Evolutionary conservation across 2,113 vertebrate species (phyloP), one percentile per base, ranked within the genome.

Genomic region (Protomyctophum bolini): DNA sequence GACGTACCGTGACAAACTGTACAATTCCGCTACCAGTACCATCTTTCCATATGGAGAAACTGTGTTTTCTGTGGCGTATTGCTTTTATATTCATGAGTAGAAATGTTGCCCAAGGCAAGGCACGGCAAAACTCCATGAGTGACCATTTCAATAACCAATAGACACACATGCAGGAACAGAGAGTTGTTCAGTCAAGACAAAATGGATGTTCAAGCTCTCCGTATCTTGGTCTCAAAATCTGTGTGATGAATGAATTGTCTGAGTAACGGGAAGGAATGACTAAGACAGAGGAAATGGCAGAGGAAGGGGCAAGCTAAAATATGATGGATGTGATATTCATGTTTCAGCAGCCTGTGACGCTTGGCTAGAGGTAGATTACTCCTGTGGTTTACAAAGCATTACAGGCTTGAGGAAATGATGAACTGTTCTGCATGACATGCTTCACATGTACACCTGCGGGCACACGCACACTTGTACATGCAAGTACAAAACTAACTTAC

Each of bases 361-460:
- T 76, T 69, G 78, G 80, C 61, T 81, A 68, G 87, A 87, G 73
- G 75, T 80, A 83, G 69, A 86, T 86, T 61, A 79, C 72, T 71
- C 47, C 45, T 72, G 76, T 71, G 81, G 73, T 77, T 86, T 76
- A 56, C 58, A 80, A 61, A 71, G 66, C 65, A 68, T 66, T 63
- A 21, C 2, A 29, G 4, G 51, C 51, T 68, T 66, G 28, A 56
- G 50, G 68, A 50, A 58, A 76, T 73, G 68, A 80, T 72, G 68
- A 80, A 72, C 58, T 75, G 73, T 66, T 76, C 28, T 6, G 69
- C 66, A 63, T 11, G 46, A 33, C 64, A 52, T 6, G 11, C 46
- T 63, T 29, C 50, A 52, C 45, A 33, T 50, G 49, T 6, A 28
- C 48, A 65, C 14, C 14, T 3, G 51, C 48, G 28, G 6, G 54